A percentile compares a stretch with the other conserved stretches of the same genome.
Evolutionary conservation across 2,797 vertebrate species (phyloP).

Genomic region (Etheostoma nigrum): DNA sequence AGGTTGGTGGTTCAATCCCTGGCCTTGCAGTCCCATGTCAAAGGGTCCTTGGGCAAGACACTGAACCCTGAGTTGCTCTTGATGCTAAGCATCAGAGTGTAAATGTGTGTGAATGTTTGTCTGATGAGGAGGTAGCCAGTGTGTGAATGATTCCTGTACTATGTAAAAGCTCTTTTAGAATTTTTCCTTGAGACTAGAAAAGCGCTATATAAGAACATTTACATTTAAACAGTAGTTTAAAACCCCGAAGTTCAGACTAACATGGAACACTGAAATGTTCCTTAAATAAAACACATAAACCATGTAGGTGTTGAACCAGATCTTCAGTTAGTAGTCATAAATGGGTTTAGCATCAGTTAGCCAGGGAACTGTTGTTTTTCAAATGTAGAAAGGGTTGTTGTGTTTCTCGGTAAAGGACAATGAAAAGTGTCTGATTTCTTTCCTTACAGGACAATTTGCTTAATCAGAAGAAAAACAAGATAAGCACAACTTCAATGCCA

Average conservation of each 20-base stretch:
- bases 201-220: too few species aligned
- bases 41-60: too few species aligned
- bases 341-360: constrained; percentile 57
- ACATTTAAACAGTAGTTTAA: background rate
- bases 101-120: too few species aligned
- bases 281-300: constrained; percentile 68
- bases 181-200: too few species aligned
- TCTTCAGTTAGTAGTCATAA: constrained; percentile 57
- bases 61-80: too few species aligned
- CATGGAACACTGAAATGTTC: constrained; percentile 61
- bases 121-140: too few species aligned
- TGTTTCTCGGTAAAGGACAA: constrained; percentile 47
- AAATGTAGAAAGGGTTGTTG: constrained; percentile 34
- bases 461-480: constrained; percentile 54
- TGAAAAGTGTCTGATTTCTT: constrained; percentile 59
- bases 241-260: constrained; percentile 52
- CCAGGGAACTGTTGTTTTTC: constrained; percentile 41
- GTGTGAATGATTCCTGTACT: too few species aligned
- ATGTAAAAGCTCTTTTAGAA: too few species aligned
- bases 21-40: too few species aligned
- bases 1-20: too few species aligned
- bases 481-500: constrained; percentile 28
- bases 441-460: constrained; percentile 23
- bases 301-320: constrained; percentile 61
- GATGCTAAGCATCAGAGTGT: too few species aligned